Evolutionary conservation across 64 coral and sea anemone genomes (phyloP).

Genomic region (Catalaphyllia jardinei): DNA sequence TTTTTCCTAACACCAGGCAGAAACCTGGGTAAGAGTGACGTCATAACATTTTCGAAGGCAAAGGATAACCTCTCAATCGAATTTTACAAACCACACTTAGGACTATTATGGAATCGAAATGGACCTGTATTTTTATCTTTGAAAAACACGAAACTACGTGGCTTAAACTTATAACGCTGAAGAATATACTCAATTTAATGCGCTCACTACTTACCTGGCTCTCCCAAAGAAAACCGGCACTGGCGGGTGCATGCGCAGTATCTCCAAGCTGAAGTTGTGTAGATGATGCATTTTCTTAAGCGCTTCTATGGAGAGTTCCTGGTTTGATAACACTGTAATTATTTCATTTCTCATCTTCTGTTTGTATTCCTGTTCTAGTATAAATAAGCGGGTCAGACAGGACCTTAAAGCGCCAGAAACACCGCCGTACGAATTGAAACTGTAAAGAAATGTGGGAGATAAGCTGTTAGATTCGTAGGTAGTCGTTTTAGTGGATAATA

Average conservation of each 20-base stretch:
- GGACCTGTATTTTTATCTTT: too few species aligned
- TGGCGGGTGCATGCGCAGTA: conserved; percentile 81
- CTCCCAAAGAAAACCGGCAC: conserved; percentile 87
- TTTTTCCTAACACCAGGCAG: too few species aligned
- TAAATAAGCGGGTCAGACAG: conserved; percentile 62
- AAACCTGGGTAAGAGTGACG: too few species aligned
- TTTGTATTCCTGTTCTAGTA: conserved; percentile 54
- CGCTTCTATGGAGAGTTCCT: conserved; percentile 54
- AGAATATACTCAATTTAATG: too few species aligned
- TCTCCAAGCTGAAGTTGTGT: conserved; percentile 74
- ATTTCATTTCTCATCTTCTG: conserved; percentile 74
- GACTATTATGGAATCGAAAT: too few species aligned
- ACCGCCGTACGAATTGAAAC: conserved; percentile 93
- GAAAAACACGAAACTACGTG: too few species aligned
- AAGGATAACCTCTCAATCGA: too few species aligned
- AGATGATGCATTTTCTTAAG: conserved; percentile 73
- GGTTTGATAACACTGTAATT: conserved; percentile 40
- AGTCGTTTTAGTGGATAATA: too few species aligned
- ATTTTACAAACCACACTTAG: too few species aligned
- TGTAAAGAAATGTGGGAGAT: not conserved
- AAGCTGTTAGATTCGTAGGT: too few species aligned
- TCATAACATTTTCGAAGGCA: too few species aligned
- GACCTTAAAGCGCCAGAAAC: conserved; percentile 56
- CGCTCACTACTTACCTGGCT: conserved; percentile 54
- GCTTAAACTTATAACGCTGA: too few species aligned